A percentile compares a stretch with the other conserved stretches of the same genome.
phyloP scores from a whole-genome alignment of 2,113 vertebrate genomes.

The Meriones unguiculatus region DNA sequence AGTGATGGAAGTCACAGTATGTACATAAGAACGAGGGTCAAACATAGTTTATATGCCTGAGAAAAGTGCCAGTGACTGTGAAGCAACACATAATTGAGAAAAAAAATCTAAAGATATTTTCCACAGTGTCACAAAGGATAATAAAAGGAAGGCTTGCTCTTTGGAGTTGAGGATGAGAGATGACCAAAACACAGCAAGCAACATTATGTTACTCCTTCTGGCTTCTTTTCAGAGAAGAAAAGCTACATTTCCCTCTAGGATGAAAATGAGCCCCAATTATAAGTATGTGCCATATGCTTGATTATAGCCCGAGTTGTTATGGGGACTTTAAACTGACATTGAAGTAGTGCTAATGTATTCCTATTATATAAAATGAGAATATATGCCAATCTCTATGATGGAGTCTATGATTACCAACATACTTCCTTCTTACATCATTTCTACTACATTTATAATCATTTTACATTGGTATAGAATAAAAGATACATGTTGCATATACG shows the following conservation, averaged over 20 bases:
- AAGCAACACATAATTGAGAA: not conserved
- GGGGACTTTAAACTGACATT: not conserved
- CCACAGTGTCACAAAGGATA: constrained; percentile 5
- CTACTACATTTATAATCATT: not conserved
- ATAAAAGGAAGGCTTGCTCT: not conserved
- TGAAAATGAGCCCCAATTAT: not conserved
- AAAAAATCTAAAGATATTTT: not conserved
- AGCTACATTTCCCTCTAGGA: not conserved
- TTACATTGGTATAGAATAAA: not conserved
- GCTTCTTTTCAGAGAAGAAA: not conserved
- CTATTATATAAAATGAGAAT: not conserved
- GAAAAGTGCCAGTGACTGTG: constrained; percentile 8
- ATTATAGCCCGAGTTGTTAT: not conserved
- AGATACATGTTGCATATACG: not conserved
- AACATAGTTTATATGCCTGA: not conserved
- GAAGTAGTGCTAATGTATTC: constrained; percentile 6
- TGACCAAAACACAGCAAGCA: not conserved
- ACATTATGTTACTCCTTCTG: not conserved
- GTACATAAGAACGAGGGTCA: not conserved
- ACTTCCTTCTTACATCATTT: not conserved
- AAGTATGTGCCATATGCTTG: not conserved
- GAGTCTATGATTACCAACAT: not conserved
- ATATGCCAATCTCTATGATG: not conserved
- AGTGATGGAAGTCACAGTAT: not conserved
- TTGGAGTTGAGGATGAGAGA: not conserved